These are phyloP conservation scores for Eupithecia abbreviata DNA, from an alignment of 2,888 invertebrate genomes.

Conservation along the genomic window DNA sequence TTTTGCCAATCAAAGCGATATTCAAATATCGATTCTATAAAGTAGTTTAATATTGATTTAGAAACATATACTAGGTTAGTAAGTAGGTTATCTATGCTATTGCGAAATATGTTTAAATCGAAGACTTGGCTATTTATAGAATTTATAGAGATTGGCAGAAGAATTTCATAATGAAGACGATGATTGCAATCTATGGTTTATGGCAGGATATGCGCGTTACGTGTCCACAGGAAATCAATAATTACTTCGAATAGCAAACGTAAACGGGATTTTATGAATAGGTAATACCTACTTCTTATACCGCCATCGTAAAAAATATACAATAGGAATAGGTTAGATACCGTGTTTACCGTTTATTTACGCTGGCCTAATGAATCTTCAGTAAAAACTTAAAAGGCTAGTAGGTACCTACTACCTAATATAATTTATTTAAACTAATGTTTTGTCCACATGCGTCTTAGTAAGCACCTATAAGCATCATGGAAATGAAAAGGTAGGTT, in stretches of 20 bases:
- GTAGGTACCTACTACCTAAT: background rate
- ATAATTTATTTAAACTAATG: no score
- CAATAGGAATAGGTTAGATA: background rate
- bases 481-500: no score
- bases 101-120: background rate
- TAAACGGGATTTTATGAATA: background rate
- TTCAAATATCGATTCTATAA: no score
- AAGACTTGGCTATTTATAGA: background rate
- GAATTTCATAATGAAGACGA: constrained; percentile 26
- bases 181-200: constrained; percentile 17
- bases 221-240: constrained; percentile 5
- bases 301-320: background rate
- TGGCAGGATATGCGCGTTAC: constrained; percentile 20
- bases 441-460: no score
- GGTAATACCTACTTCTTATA: background rate
- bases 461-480: no score
- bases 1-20: no score
- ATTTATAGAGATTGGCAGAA: constrained; percentile 15
- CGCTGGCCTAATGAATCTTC: background rate
- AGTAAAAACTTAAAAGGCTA: background rate
- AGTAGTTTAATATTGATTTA: background rate
- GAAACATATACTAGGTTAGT: background rate
- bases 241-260: background rate
- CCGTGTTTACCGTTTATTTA: background rate
- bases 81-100: background rate